A percentile compares a stretch with the other conserved stretches of the same genome.
These are phyloP conservation scores for Odontophorus gujanensis DNA, from an alignment of 2,113 vertebrate species.

Conservation along the genomic window DNA sequence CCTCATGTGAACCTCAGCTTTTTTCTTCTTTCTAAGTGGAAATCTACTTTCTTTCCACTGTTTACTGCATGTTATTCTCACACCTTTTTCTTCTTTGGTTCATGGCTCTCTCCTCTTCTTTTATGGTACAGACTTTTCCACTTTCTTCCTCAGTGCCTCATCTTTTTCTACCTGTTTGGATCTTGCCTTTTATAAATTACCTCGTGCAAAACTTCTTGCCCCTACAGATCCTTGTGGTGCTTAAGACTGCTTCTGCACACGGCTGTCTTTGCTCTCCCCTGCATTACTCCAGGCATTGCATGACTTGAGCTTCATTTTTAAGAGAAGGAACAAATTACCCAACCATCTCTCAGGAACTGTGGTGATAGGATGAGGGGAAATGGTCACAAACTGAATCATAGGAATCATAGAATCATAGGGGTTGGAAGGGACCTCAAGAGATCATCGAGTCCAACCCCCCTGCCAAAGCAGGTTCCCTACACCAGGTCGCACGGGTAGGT, in stretches of 20 bases:
- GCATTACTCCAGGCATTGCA: not conserved
- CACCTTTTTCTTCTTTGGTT: not conserved
- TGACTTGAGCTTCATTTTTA: not conserved
- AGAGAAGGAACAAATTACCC: not conserved
- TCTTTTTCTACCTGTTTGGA: not conserved
- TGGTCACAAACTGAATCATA: too few species aligned
- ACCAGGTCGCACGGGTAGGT: too few species aligned
- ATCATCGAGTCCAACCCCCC: too few species aligned
- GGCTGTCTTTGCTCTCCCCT: not conserved
- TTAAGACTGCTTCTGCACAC: not conserved
- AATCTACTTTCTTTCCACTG: not conserved
- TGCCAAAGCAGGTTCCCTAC: too few species aligned
- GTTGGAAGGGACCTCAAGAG: too few species aligned
- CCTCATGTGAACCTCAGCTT: not conserved
- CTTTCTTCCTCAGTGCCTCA: not conserved
- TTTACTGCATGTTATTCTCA: not conserved
- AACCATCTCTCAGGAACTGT: not conserved
- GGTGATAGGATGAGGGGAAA: too few species aligned
- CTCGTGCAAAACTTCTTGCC: not conserved
- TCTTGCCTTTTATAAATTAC: not conserved
- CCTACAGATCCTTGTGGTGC: not conserved
- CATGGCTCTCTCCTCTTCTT: not conserved
- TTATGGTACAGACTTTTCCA: not conserved
- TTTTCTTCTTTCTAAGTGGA: not conserved
- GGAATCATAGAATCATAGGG: too few species aligned